Evolutionary conservation across 92 coral and sea anemone genomes (phyloP), one percentile per base, ranked within the genome.

Genomic region (Meandrina meandrites): DNA sequence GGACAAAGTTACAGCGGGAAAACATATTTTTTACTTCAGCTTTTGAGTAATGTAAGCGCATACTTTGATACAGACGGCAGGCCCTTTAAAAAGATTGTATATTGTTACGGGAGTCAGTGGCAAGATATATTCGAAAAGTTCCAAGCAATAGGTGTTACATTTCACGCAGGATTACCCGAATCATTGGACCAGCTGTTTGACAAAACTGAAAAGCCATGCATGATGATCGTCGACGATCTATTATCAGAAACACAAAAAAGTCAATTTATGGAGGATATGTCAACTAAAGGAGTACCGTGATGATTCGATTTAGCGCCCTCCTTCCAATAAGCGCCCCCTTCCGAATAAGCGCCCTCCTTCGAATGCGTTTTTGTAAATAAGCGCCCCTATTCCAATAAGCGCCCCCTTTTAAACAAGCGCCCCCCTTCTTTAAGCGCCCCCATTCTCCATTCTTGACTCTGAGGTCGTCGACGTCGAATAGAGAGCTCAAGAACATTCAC

Each of bases 201-300:
- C 40, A 32, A 69, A 28, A 32, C 22, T 6, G 75, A 69, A 28
- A 31, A 69, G 11, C 35, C 75, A 11, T 69, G 75, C 12, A 28
- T 31, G 19, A 6, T 69, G 4, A 69, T 69, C 8, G 75, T 32
- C 5, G 75, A 69, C 31, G 75, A 69, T 3, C 75, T 69, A 13
- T 30, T 69, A 40, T 6, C 3, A 9, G 75, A 69, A 69, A 30
- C 75, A 28, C 75, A 69, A 69, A 69, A 69, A 4, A 69, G 31
- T 32, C 75, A 69, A 32, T 69, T 69, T 32, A 69, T 69, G 37
- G 75, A 69, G 27, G 75, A 69, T 15, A 69, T 69, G 75, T 69
- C 75, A 11, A 69, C 75, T 10, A 69, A 69, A 69, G 75, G 75
- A n/a, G n/a, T n/a, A n/a, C n/a, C n/a, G n/a, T n/a, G n/a, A n/a